These are phyloP conservation scores for Pachypanchax playfairii DNA, from an alignment of 2,113 vertebrate genomes.

Conservation along the genomic window DNA sequence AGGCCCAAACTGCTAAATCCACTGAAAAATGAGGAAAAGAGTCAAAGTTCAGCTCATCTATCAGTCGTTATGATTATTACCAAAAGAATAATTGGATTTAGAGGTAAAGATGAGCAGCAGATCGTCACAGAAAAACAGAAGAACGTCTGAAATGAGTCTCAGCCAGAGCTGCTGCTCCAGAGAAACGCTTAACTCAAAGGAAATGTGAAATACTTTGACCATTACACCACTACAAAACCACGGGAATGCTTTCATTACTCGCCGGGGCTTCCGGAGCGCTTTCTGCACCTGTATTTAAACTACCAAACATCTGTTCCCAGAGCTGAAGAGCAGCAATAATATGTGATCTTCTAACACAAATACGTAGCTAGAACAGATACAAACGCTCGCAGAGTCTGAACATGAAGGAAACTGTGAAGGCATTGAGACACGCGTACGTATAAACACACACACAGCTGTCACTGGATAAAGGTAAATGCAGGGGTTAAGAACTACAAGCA, in stretches of 20 bases:
- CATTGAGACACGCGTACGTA: too few relatives aligned
- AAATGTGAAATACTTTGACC: constrained; percentile 69
- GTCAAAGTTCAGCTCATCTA: too few relatives aligned
- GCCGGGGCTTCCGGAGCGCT: constrained; percentile 64
- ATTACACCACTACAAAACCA: constrained; percentile 51
- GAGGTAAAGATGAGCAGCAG: too few relatives aligned
- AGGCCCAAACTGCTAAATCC: constrained; percentile 6
- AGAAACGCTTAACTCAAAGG: constrained; percentile 37
- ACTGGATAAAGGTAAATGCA: constrained; percentile 58
- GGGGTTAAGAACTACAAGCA: constrained; percentile 68
- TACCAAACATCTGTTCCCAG: constrained; percentile 72
- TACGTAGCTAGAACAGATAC: constrained; percentile 28
- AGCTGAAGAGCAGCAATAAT: constrained; percentile 61
- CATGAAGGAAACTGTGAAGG: constrained; percentile 13
- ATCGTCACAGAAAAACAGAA: background rate
- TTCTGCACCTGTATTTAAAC: constrained; percentile 80
- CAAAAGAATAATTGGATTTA: too few relatives aligned
- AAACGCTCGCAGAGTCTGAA: constrained; percentile 33
- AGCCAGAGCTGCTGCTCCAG: constrained; percentile 9
- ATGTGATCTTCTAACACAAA: constrained; percentile 39
- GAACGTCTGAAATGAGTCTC: too few relatives aligned
- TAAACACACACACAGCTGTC: constrained; percentile 47
- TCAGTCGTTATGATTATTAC: too few relatives aligned
- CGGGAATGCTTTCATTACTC: constrained; percentile 68
- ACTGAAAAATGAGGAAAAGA: background rate